Base-by-base conservation (phyloP, 2,113 vertebrate species). In the Gymnobelideus leadbeateri region DNA sequence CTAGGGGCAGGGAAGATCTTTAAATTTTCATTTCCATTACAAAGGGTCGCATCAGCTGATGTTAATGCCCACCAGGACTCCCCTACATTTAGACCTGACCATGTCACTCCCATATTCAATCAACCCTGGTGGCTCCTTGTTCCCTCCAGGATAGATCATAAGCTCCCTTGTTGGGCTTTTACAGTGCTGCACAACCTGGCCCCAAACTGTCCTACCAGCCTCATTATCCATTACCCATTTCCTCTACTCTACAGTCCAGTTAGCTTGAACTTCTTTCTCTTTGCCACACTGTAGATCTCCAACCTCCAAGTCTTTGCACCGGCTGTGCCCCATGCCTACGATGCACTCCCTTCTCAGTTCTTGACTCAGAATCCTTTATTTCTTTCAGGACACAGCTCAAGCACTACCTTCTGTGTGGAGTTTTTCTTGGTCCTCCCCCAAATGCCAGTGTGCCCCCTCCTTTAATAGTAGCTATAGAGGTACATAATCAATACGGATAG, bases 251-350 rank as follows among this genome's bases (percentile, higher is more conserved):
- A 43, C 37, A 50, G 47, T 92, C 23, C 46, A 23, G 50, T 51
- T n/a, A 37, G 37, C 57, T 68, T 68, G 31, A 28, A 68, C 11
- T 31, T 37, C 11, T 54, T 1, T 37, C 91, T 51, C 2, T 93
- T 93, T 84, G 68, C 43, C n/a, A 26, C 46, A 43, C 31, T 90
- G 31, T 89, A 11, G 19, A 93, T 3, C 0, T 25, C 16, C 84
- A 57, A 37, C 51, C n/a, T 92, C 91, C 46, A 51, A 51, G 54
- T 51, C 16, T 95, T 95, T 94, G 84, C 93, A 68, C 53, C 89
- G 43, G 19, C 91, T 95, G 93, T 93, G 94, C 91, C 92, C 97
- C 95, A 90, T 94, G 37, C 93, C n/a, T n/a, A n/a, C n/a, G n/a
- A n/a, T n/a, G n/a, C n/a, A n/a, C n/a, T n/a, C n/a, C n/a, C 54